Base-by-base conservation (phyloP, 2,113 vertebrate species). In the Vicugna pacos region DNA sequence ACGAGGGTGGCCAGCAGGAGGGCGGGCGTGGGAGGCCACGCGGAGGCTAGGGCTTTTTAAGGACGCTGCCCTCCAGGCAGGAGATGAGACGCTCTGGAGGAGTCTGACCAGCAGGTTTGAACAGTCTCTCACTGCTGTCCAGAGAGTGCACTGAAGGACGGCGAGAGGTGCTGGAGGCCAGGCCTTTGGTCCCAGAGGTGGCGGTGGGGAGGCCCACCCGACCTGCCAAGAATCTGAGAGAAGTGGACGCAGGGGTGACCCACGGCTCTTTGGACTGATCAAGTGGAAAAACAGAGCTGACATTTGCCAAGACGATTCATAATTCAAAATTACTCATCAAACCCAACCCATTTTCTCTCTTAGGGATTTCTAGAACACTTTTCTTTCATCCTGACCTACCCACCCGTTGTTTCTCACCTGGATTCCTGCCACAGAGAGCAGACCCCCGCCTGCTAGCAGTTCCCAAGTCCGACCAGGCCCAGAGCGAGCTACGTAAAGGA, bases 171-270 rank as follows among this genome's bases (percentile, higher is more conserved):
- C 20, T 35, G 5, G 10, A 14, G 12, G 26, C 30, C 16, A 69
- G 30, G 30, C 35, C 35, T 0, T 8, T 6, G 11, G 4, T 56
- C 52, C 19, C 1, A n/a, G 35, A 9, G 42, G 32, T 0, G 0
- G 19, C 54, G 15, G 2, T 8, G 8, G 24, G 22, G 8, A 26
- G 14, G 9, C 77, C 19, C 20, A 26, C 4, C n/a, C 0, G 11
- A 52, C 0, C 32, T 6, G 2, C 54, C 22, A 58, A 65, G 48
- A 73, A 46, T 4, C 38, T 28, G 24, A 80, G 62, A 46, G 28
- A 83, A n/a, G 35, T 5, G 20, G 54, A 46, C 32, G 69, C 72
- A 64, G 22, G 62, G 65, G 30, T 50, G 24, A 56, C 24, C 62
- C 9, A 16, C 30, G 2, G 24, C 16, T 24, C 17, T 65, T 38